Evolutionary conservation across 2,888 invertebrate species (phyloP).

Genomic region (Euproctis similis): DNA sequence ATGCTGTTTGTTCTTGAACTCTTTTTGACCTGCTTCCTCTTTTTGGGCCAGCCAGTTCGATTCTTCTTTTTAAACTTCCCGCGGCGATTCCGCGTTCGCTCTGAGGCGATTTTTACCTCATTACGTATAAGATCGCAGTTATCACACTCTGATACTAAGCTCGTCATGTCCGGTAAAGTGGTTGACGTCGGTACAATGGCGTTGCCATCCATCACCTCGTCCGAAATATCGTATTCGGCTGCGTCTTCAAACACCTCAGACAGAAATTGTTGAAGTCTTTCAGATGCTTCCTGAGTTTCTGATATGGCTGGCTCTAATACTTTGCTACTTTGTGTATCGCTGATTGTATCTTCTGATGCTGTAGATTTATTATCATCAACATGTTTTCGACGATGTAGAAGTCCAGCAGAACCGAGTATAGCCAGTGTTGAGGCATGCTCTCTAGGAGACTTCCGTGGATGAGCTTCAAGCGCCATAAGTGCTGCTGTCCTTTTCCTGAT

Average conservation of each 20-base stretch:
- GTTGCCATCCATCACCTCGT: conserved; percentile 54
- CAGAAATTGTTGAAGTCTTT: conserved; percentile 58
- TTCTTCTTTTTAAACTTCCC: conserved; percentile 82
- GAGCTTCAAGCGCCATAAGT: conserved; percentile 59
- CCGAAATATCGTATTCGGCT: conserved; percentile 64
- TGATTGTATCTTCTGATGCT: conserved; percentile 61
- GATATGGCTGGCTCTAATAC: conserved; percentile 46
- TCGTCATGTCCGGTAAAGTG: conserved; percentile 59
- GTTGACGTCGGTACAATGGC: conserved; percentile 46
- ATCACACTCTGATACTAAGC: conserved; percentile 61
- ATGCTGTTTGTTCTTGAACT: conserved; percentile 41
- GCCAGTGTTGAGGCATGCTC: conserved; percentile 93
- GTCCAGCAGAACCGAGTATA: conserved; percentile 80
- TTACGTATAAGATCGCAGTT: conserved; percentile 58
- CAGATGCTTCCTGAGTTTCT: conserved; percentile 51
- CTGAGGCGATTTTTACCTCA: conserved; percentile 43
- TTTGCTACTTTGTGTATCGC: conserved; percentile 46
- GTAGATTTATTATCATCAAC: conserved; percentile 61
- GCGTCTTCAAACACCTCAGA: conserved; percentile 64
- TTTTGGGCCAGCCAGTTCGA: conserved; percentile 87
- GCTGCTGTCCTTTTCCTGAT: conserved; percentile 47
- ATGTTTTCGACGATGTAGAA: conserved; percentile 73
- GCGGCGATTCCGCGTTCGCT: conserved; percentile 41
- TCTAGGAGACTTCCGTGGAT: conserved; percentile 88
- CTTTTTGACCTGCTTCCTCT: conserved; percentile 57